phyloP scores from a whole-genome alignment of 2,888 invertebrate species.

The Oscheius sp. region DNA sequence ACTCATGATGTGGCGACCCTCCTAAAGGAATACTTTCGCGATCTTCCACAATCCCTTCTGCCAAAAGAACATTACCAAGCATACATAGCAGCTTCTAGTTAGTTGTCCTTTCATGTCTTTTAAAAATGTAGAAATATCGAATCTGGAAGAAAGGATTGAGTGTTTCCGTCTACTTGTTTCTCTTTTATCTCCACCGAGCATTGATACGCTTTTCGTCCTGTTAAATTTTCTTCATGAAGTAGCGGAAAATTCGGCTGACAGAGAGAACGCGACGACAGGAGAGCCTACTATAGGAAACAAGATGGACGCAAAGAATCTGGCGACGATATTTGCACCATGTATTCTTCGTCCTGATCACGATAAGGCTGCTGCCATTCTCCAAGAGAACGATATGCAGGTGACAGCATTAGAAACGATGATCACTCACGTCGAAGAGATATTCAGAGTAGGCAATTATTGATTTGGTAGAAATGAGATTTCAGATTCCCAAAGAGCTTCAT shows the following conservation, averaged over 20 bases:
- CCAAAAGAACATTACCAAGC: conserved; percentile 88
- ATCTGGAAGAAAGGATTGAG: conserved; percentile 46
- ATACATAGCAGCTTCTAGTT: conserved; percentile 90
- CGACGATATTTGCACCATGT: conserved; percentile 91
- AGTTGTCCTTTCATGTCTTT: conserved; percentile 71
- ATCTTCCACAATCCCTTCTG: conserved; percentile 88
- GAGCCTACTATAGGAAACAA: conserved; percentile 79
- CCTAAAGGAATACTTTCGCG: conserved; percentile 90
- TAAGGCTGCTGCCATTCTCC: conserved; percentile 41
- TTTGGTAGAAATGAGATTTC: conserved; percentile 31
- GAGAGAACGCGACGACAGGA: conserved; percentile 46
- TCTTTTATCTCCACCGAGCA: conserved; percentile 84
- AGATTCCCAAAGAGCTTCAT: conserved; percentile 82
- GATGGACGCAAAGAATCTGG: conserved; percentile 91
- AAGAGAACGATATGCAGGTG: conserved; percentile 79
- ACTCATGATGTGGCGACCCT: conserved; percentile 88
- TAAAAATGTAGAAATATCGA: conserved; percentile 36
- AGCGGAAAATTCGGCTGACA: conserved; percentile 80
- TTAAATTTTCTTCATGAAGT: conserved; percentile 84
- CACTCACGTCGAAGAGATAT: conserved; percentile 80
- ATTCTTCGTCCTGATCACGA: conserved; percentile 79
- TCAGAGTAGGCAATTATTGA: conserved; percentile 74
- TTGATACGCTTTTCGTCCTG: conserved; percentile 86
- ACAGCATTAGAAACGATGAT: conserved; percentile 88
- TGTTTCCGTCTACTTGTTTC: conserved; percentile 77